Base-by-base conservation (phyloP, 2,888 invertebrate genomes). In the Polyploca ridens region DNA sequence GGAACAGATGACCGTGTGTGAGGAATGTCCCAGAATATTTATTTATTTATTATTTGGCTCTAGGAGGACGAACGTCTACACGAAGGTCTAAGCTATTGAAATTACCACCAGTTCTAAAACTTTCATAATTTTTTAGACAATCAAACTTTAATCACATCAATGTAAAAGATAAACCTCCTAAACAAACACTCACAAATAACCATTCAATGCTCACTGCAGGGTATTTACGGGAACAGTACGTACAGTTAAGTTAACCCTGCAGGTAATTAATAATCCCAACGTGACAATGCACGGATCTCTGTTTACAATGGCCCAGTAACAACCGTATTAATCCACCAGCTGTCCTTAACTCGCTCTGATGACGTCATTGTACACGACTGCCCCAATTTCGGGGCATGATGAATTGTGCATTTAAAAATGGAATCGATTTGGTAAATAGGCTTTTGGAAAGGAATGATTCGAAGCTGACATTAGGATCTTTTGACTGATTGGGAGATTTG, bases 281-380 rank as follows among this genome's bases (percentile, higher is more conserved):
- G 14, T 41, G 41, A 61, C 41, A 41, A 58, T 58, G 41, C 16
- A 41, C 19, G 41, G 61, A 41, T 61, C 41, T 61, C 61, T 61
- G 61, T 61, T 61, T 61, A 61, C 61, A 61, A 61, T 66, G 65
- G 64, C 64, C 69, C 64, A 68, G 74, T 69, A 73, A 71, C 74
- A 69, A 67, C 68, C 70, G 65, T 67, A 70, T 73, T 72, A 71
- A 71, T 66, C 66, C 68, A 68, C 63, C 61, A 71, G 64, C 67
- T 69, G 72, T 63, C 69, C 68, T 70, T 69, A 69, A 73, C 69
- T 69, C 62, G 59, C 60, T 61, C 62, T 64, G 67, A 69, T 71
- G 73, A 72, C 73, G 72, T 73, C 75, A 71, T 71, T 69, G 71
- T 72, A 73, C 65, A 71, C 62, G 19, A 54, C 5, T 61, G 61